These are phyloP conservation scores for Sebastes cheni DNA, from an alignment of 2,797 vertebrate species.

Conservation along the genomic window DNA sequence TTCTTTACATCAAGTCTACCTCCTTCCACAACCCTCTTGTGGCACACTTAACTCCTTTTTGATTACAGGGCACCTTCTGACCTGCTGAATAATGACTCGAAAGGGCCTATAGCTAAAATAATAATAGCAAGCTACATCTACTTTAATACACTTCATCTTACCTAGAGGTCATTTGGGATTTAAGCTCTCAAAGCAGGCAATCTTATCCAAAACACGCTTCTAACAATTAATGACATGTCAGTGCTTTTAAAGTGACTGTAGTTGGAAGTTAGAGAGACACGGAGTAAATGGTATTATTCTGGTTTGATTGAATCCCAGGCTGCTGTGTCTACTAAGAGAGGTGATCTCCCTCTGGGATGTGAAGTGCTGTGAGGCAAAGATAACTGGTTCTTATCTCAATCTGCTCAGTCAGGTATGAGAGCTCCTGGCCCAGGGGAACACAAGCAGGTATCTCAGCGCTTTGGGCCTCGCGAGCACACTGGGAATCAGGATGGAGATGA, in stretches of 20 bases:
- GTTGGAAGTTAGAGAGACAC: conserved; percentile 12
- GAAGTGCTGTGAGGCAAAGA: conserved; percentile 75
- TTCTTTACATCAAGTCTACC: background rate
- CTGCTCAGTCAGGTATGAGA: conserved; percentile 75
- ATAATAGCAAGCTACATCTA: background rate
- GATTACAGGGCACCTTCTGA: background rate
- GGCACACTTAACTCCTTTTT: background rate
- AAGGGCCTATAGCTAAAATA: background rate
- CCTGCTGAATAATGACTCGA: background rate
- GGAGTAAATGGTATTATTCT: conserved; percentile 44
- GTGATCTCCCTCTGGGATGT: conserved; percentile 68
- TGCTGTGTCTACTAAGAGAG: conserved; percentile 48
- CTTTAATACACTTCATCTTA: background rate
- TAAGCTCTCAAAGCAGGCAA: background rate
- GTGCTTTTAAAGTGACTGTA: conserved; percentile 24
- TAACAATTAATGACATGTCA: conserved; percentile 28
- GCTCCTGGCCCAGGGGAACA: conserved; percentile 57
- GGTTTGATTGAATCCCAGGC: conserved; percentile 50
- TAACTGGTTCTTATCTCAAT: conserved; percentile 76
- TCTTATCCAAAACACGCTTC: background rate
- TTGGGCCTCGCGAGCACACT: conserved; percentile 27
- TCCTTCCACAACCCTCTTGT: background rate
- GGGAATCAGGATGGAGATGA: conserved; percentile 36
- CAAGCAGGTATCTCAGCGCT: conserved; percentile 33
- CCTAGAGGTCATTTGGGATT: background rate